Evolutionary conservation across 2,113 vertebrate genomes (phyloP).

Genomic region (Solea senegalensis): DNA sequence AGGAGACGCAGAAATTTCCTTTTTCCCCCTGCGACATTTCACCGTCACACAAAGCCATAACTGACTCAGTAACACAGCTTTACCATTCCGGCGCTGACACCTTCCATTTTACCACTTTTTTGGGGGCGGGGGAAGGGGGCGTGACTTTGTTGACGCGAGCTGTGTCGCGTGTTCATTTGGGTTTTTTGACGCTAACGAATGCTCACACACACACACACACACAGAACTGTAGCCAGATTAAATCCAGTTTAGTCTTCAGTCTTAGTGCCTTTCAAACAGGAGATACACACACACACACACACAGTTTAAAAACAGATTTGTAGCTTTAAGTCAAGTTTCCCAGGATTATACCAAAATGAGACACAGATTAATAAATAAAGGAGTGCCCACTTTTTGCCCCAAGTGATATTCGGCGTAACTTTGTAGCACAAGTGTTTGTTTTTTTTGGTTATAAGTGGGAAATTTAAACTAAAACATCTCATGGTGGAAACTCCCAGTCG

Average conservation of each 20-base stretch:
- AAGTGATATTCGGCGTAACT: too few relatives aligned
- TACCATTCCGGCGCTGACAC: conserved; percentile 22
- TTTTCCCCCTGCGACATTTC: conserved; percentile 81
- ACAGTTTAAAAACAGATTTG: conserved; percentile 22
- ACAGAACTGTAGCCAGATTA: conserved; percentile 51
- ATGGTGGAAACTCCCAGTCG: too few relatives aligned
- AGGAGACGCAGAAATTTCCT: conserved; percentile 85
- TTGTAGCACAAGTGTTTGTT: neutral
- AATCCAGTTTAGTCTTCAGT: conserved; percentile 62
- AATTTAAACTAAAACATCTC: too few relatives aligned
- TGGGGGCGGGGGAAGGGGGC: too few relatives aligned
- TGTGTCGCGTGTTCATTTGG: neutral
- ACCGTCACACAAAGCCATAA: conserved; percentile 88
- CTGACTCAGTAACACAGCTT: conserved; percentile 78
- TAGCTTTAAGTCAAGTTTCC: conserved; percentile 41
- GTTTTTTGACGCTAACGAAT: neutral
- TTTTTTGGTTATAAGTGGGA: neutral
- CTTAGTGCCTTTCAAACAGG: conserved; percentile 73
- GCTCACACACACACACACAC: neutral
- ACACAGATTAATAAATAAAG: conserved; percentile 26
- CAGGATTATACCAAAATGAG: conserved; percentile 41
- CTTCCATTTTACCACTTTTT: neutral
- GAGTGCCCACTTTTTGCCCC: conserved; percentile 7
- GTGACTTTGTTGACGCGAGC: too few relatives aligned
- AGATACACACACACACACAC: conserved; percentile 15